Evolutionary conservation across 2,888 invertebrate genomes (phyloP).

Genomic region (Chesias legatella): DNA sequence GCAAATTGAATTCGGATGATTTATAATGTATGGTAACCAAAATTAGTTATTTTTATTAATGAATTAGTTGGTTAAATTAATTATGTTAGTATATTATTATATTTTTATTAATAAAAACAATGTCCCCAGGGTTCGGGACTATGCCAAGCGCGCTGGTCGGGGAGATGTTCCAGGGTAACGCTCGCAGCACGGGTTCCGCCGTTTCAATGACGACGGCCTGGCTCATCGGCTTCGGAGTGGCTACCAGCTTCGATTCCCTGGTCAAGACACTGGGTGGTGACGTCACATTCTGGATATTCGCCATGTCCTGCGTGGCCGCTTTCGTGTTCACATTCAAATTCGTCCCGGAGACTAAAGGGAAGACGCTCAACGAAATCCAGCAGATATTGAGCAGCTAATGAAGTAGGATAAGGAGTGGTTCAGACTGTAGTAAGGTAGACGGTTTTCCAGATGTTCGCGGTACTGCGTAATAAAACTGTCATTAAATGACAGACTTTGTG

Average conservation of each 20-base stretch:
- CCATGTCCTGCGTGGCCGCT: slow-evolving; percentile 35
- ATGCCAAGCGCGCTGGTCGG: slow-evolving; percentile 45
- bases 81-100: too few species aligned
- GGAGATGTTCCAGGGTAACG: slow-evolving; percentile 45
- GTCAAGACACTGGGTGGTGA: slow-evolving; percentile 38
- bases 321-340: slow-evolving; percentile 40
- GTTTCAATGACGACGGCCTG: slow-evolving; percentile 45
- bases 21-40: too few species aligned
- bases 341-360: slow-evolving; percentile 49
- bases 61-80: too few species aligned
- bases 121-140: slow-evolving; percentile 47
- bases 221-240: slow-evolving; percentile 45
- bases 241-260: slow-evolving; percentile 40
- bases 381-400: slow-evolving; percentile 31
- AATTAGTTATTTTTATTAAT: too few species aligned
- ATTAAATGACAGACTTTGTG: too few species aligned
- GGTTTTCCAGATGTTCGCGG: too few species aligned
- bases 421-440: too few species aligned
- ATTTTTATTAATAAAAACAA: too few species aligned
- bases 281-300: slow-evolving; percentile 43
- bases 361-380: slow-evolving; percentile 43
- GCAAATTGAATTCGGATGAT: too few species aligned
- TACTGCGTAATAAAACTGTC: too few species aligned
- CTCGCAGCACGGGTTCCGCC: slow-evolving; percentile 43
- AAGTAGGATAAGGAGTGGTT: too few species aligned